These are phyloP conservation scores for Papilio glaucus DNA, from an alignment of 1,140 invertebrate species.

Conservation along the genomic window DNA sequence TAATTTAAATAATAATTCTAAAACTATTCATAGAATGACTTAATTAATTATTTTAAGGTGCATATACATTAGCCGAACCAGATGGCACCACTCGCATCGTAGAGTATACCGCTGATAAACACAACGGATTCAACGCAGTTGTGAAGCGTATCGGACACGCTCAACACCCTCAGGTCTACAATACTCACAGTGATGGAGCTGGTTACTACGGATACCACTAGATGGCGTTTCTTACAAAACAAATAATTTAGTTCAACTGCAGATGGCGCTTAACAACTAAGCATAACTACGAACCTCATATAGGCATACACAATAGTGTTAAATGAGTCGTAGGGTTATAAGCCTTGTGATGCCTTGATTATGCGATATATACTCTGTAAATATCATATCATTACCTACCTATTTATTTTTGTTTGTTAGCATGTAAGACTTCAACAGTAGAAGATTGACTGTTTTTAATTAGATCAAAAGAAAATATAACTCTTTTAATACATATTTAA, in stretches of 20 bases:
- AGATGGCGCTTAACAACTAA: constrained; percentile 52
- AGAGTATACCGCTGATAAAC: constrained; percentile 83
- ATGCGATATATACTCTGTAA: constrained; percentile 3
- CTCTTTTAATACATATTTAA: neutral
- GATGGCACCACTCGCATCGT: constrained; percentile 85
- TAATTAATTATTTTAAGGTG: constrained; percentile 67
- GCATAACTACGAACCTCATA: neutral
- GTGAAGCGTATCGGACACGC: constrained; percentile 83
- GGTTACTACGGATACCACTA: constrained; percentile 72
- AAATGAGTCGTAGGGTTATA: neutral
- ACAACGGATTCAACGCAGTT: constrained; percentile 83
- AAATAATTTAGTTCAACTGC: constrained; percentile 38
- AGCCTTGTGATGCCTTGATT: neutral
- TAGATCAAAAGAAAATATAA: constrained; percentile 1
- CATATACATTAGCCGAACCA: constrained; percentile 84
- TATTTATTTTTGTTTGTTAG: constrained; percentile 19
- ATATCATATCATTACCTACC: neutral
- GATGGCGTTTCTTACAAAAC: constrained; percentile 48
- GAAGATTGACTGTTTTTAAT: neutral
- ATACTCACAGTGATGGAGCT: constrained; percentile 54
- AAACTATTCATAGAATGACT: constrained; percentile 15
- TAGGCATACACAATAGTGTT: too few relatives aligned
- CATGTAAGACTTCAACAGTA: constrained; percentile 11
- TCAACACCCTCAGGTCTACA: constrained; percentile 75
- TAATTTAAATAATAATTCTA: neutral